These are phyloP conservation scores for Podocnemis expansa DNA, from an alignment of 2,113 vertebrate genomes.

Conservation along the genomic window DNA sequence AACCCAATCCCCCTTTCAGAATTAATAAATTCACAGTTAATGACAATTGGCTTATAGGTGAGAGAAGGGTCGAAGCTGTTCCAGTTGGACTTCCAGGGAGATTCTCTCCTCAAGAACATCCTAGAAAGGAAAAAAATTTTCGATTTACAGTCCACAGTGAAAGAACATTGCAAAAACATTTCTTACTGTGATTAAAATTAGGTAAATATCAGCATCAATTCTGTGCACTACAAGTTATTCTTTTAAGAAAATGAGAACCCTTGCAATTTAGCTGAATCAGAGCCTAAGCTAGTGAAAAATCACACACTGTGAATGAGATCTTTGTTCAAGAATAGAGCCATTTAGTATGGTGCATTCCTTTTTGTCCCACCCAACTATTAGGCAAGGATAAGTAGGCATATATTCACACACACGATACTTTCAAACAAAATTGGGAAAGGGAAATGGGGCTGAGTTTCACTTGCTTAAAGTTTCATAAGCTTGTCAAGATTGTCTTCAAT, in stretches of 20 bases:
- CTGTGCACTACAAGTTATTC: rapidly evolving
- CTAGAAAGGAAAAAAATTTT: conserved; percentile 78
- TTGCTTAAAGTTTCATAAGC: background rate
- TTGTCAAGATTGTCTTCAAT: rapidly evolving
- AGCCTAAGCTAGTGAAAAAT: background rate
- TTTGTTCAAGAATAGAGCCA: background rate
- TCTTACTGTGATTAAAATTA: background rate
- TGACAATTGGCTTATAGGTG: conserved; percentile 90
- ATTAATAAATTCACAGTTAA: conserved; percentile 83
- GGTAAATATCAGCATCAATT: background rate
- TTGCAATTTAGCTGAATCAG: background rate
- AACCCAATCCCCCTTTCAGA: conserved; percentile 79
- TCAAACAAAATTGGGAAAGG: background rate
- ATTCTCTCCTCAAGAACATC: conserved; percentile 99
- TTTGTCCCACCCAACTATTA: background rate
- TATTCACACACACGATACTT: background rate
- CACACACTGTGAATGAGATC: background rate
- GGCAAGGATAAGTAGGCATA: background rate
- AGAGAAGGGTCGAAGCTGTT: conserved; percentile 99
- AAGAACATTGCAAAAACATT: background rate
- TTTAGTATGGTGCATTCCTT: background rate
- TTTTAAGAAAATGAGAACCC: background rate
- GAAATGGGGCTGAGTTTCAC: background rate
- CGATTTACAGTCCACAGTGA: conserved; percentile 25
- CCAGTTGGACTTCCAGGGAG: conserved; percentile 98